These are phyloP conservation scores for Opisthocomus hoazin DNA, from an alignment of 2,113 vertebrate species.

Conservation along the genomic window DNA sequence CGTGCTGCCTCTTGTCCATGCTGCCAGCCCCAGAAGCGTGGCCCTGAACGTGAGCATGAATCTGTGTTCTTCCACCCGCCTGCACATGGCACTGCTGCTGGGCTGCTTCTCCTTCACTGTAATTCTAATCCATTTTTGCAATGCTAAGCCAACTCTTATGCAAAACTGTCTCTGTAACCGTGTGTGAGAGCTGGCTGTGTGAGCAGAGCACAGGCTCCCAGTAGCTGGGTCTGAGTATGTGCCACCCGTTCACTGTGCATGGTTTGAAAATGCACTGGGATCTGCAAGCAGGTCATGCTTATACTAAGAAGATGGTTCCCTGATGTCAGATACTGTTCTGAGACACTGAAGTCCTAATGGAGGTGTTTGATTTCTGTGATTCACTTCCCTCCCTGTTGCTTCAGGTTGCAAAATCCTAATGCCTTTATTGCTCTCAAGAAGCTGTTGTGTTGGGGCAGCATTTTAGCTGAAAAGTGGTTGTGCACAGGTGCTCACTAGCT, in stretches of 20 bases:
- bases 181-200: neutral
- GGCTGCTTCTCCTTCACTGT: neutral
- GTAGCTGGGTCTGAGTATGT: fast-evolving
- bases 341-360: neutral
- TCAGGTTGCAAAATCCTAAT: neutral
- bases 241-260: neutral
- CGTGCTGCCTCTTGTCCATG: fast-evolving
- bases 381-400: neutral
- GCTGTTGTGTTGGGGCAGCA: neutral
- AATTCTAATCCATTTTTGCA: neutral
- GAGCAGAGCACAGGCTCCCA: neutral
- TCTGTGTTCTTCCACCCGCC: neutral
- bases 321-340: neutral
- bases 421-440: neutral
- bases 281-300: neutral
- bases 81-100: neutral
- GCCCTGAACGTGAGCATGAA: neutral
- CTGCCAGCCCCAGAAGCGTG: neutral
- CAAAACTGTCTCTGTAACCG: neutral
- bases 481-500: neutral
- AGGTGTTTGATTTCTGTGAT: neutral
- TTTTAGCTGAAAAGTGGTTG: neutral
- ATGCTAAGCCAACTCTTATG: neutral
- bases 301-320: neutral
- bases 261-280: neutral